phyloP scores from a whole-genome alignment of 2,888 invertebrate genomes.

The Phorcus lineatus region DNA sequence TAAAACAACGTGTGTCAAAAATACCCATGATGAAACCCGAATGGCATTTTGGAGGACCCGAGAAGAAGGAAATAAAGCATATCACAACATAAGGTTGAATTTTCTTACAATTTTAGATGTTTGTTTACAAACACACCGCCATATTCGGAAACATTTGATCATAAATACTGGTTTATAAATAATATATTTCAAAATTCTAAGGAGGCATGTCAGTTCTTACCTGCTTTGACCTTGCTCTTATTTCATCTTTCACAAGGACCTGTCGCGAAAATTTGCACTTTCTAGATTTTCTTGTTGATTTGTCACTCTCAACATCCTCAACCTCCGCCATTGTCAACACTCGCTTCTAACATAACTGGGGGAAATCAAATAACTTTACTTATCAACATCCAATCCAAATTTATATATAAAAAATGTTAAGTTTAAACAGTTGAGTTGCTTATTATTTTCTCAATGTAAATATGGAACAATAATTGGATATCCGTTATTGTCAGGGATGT shows the following conservation, averaged over 20 bases:
- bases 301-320: conserved; percentile 35
- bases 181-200: background rate
- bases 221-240: conserved; percentile 57
- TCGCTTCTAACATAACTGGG: background rate
- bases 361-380: background rate
- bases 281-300: conserved; percentile 44
- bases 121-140: conserved; percentile 23
- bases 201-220: conserved; percentile 38
- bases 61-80: too few species aligned
- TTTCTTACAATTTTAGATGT: background rate
- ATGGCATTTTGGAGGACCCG: too few species aligned
- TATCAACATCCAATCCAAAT: too few species aligned
- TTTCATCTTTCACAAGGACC: conserved; percentile 63
- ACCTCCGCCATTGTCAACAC: conserved; percentile 42
- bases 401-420: background rate
- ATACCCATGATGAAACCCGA: too few species aligned
- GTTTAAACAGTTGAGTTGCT: too few species aligned
- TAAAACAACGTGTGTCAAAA: too few species aligned
- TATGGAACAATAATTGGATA: too few species aligned
- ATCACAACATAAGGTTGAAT: too few species aligned
- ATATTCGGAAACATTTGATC: background rate
- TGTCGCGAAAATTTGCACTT: conserved; percentile 62
- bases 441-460: too few species aligned
- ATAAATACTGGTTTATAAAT: background rate
- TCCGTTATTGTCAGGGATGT: too few species aligned